phyloP scores from a whole-genome alignment of 2,797 vertebrate genomes.

The Sebastes flavidus region DNA sequence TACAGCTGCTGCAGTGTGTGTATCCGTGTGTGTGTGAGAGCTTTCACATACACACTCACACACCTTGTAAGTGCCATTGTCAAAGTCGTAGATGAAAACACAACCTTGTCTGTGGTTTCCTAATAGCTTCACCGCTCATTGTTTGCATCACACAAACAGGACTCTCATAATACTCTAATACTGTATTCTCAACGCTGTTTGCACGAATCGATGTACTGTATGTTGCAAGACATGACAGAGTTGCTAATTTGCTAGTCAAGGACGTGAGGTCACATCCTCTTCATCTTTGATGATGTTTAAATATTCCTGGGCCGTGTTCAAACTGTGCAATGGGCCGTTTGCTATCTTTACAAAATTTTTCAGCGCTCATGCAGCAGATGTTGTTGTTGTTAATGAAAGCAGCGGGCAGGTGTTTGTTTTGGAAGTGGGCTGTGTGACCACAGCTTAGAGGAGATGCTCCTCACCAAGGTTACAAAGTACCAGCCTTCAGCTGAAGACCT shows the following conservation, averaged over 20 bases:
- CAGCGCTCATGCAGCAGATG: constrained; percentile 3
- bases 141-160: neutral
- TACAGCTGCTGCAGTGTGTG: neutral
- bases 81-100: neutral
- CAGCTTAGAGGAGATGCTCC: constrained; percentile 1
- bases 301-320: neutral
- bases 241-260: constrained; percentile 25
- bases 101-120: neutral
- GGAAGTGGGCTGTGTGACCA: neutral
- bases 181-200: neutral
- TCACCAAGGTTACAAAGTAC: constrained; percentile 13
- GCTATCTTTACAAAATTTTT: neutral
- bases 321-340: neutral
- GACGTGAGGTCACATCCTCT: neutral
- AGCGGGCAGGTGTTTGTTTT: constrained; percentile 12
- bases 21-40: neutral
- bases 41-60: neutral
- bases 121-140: neutral
- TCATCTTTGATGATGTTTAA: constrained; percentile 3
- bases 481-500: neutral
- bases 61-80: neutral
- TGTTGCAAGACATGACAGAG: neutral
- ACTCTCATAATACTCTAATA: neutral
- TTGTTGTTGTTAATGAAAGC: constrained; percentile 9
- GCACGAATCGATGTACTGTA: neutral